These are phyloP conservation scores for Panopea generosa DNA, from an alignment of 2,888 invertebrate species.

Conservation along the genomic window DNA sequence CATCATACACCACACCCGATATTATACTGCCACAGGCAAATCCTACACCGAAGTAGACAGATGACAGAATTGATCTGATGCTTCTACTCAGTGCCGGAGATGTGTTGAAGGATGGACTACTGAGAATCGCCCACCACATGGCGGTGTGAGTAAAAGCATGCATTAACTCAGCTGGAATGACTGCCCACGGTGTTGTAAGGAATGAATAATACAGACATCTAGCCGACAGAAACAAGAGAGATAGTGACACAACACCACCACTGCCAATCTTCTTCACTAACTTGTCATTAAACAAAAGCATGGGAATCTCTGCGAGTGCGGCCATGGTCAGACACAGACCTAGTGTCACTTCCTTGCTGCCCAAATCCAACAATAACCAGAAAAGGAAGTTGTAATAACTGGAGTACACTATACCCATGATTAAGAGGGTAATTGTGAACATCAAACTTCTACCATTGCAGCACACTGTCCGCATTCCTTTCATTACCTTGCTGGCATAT, in stretches of 20 bases:
- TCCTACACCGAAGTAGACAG: conserved; percentile 81
- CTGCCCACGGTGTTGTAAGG: conserved; percentile 79
- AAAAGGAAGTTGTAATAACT: conserved; percentile 80
- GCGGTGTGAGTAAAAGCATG: conserved; percentile 80
- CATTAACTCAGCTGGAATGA: conserved; percentile 75
- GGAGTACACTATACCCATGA: conserved; percentile 77
- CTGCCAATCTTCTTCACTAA: conserved; percentile 76
- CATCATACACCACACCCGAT: conserved; percentile 78
- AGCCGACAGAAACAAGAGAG: conserved; percentile 70
- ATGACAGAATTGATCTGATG: conserved; percentile 77
- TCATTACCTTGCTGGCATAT: conserved; percentile 73
- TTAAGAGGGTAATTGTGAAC: conserved; percentile 76
- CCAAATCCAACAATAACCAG: conserved; percentile 80
- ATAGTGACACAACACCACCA: conserved; percentile 74
- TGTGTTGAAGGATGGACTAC: conserved; percentile 76
- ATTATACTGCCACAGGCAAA: conserved; percentile 76
- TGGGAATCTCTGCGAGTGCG: conserved; percentile 79
- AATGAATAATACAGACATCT: conserved; percentile 80
- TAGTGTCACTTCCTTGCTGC: conserved; percentile 76
- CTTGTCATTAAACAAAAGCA: conserved; percentile 75
- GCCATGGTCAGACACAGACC: conserved; percentile 78
- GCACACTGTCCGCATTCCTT: conserved; percentile 74
- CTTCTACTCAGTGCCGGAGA: conserved; percentile 78
- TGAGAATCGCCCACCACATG: conserved; percentile 80
- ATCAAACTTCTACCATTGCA: conserved; percentile 75